Percentiles rank a stretch among this genome's conserved stretches.
Evolutionary conservation across 2,113 vertebrate species (phyloP).

Genomic region (Syngnathus floridae): DNA sequence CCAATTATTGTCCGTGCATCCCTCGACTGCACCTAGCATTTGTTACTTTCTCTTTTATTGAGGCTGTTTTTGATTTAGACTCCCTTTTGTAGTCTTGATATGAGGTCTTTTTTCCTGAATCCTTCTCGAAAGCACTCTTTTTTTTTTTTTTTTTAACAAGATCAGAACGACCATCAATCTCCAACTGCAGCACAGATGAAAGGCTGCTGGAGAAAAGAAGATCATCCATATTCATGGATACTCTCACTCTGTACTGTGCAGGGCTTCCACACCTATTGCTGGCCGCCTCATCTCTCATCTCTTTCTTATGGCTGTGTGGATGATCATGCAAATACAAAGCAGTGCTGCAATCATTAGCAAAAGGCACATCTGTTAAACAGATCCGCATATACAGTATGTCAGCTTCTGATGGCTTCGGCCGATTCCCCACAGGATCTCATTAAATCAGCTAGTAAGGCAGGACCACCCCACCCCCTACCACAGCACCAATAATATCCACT

Average conservation of each 20-base stretch:
- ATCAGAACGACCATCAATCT: slow-evolving; percentile 1
- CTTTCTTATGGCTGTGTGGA: slow-evolving; percentile 11
- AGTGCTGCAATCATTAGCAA: slow-evolving; percentile 44
- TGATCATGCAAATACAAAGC: slow-evolving; percentile 21
- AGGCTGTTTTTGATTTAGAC: neutral
- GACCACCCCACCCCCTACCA: slow-evolving; percentile 46
- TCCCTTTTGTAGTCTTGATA: slow-evolving; percentile 3
- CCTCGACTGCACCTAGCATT: neutral
- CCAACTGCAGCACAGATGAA: slow-evolving; percentile 24
- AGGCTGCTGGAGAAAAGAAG: slow-evolving; percentile 23
- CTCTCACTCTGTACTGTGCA: neutral
- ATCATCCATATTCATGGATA: slow-evolving; percentile 22
- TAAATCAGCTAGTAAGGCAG: slow-evolving; percentile 60
- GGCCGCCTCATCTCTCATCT: slow-evolving; percentile 10
- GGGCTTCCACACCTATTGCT: slow-evolving; percentile 11
- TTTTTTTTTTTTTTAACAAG: neutral
- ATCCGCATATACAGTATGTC: slow-evolving; percentile 22
- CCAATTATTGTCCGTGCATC: neutral
- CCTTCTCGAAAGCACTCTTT: neutral
- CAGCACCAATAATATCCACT: slow-evolving; percentile 23
- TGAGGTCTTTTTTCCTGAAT: neutral
- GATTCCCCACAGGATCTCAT: slow-evolving; percentile 69
- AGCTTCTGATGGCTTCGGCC: slow-evolving; percentile 53
- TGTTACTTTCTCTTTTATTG: neutral
- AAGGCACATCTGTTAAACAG: slow-evolving; percentile 51